Evolutionary conservation across 2,797 vertebrate genomes (phyloP), one percentile per base, ranked within the genome.

Genomic region (Holocentrus rufus): DNA sequence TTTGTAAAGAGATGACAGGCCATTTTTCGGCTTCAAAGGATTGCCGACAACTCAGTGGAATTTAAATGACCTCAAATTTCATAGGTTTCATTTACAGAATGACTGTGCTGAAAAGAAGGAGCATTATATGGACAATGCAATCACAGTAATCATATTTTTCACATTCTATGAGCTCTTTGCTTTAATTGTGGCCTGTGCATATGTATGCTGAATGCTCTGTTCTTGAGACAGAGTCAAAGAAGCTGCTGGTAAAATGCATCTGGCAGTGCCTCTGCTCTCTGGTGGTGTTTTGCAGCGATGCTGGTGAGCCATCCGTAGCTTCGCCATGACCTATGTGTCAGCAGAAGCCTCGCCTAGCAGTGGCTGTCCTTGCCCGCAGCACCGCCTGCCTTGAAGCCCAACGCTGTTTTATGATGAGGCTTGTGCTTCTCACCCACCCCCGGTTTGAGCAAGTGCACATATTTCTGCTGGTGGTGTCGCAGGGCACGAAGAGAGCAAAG

Each of bases 21-120:
- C 82, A 84, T 87, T 87, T 87, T 83, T 85, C 60, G 72, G 80
- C 80, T 86, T 90, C 85, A 91, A 88, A 90, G 79, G 17, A 70
- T 83, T 88, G 89, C 82, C 87, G 83, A 71, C 71, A 58, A 75
- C 82, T 88, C 84, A 80, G 77, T 76, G 53, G 84, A 87, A 89
- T 91, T 90, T 85, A 83, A 89, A 90, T 85, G 79, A 89, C 76
- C 80, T 81, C 74, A 84, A 80, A 82, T 86, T 82, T 71, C 50
- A 70, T 46, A 23, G 79, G 69, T 87, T 80, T 79, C 55, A 7
- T 88, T 88, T 84, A 64, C 66, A 74, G 79, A 81, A 76, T 82
- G 79, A 79, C 31, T 59, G 61, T 65, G 74, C 71, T 77, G 62
- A 79, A 79, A 81, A 65, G 58, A 58, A n/a, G 60, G 58, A 55